Percentiles rank a stretch among this genome's conserved stretches.
Evolutionary conservation across 2,888 invertebrate species (phyloP).

Genomic region (Athalia rosae): DNA sequence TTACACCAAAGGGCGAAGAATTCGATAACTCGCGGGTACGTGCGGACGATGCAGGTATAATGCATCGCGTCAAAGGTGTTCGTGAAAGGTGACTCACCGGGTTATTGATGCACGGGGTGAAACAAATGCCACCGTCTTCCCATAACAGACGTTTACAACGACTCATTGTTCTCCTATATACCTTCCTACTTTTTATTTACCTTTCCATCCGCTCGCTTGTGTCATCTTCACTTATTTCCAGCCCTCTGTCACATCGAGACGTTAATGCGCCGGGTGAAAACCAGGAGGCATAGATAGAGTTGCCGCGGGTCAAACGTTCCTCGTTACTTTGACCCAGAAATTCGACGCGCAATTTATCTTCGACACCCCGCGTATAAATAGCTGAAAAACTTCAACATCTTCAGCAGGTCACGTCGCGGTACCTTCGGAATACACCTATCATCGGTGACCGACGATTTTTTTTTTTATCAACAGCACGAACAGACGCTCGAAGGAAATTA

Average conservation of each 20-base stretch:
- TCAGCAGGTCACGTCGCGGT: too few species aligned
- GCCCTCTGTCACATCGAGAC: constrained; percentile 11
- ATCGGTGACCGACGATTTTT: too few species aligned
- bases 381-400: too few species aligned
- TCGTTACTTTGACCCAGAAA: constrained; percentile 40
- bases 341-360: neutral
- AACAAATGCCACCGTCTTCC: constrained; percentile 58
- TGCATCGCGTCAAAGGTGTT: constrained; percentile 51
- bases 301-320: constrained; percentile 6
- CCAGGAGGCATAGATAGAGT: constrained; percentile 12
- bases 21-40: constrained; percentile 32
- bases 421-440: too few species aligned
- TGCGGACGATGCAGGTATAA: neutral
- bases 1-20: neutral
- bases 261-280: constrained; percentile 7
- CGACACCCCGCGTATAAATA: neutral
- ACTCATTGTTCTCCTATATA: constrained; percentile 50
- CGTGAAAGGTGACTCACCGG: constrained; percentile 57
- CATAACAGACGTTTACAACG: constrained; percentile 50
- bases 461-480: too few species aligned
- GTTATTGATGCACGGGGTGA: constrained; percentile 45
- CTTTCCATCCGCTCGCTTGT: neutral
- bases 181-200: constrained; percentile 10
- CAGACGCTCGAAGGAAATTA: too few species aligned
- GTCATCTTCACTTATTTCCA: constrained; percentile 15